A percentile compares a stretch with the other conserved stretches of the same genome.
phyloP scores from a whole-genome alignment of 2,113 vertebrate species.

The Megaptera novaeangliae region DNA sequence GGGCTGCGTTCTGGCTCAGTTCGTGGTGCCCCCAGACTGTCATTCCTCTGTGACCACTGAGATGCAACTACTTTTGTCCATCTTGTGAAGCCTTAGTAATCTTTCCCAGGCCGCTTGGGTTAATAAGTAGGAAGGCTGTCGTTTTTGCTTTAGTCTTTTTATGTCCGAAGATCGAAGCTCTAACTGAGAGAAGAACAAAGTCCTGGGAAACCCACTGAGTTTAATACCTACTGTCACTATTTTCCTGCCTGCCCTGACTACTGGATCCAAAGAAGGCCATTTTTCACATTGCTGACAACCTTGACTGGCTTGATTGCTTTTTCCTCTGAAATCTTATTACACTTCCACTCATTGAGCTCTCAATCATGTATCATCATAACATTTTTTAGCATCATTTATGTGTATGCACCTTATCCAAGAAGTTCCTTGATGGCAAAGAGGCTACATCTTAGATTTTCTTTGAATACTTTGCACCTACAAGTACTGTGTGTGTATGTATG shows the following conservation, averaged over 20 bases:
- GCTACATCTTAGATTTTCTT: not conserved
- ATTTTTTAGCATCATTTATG: not conserved
- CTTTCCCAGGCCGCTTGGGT: not conserved
- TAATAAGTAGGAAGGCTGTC: not conserved
- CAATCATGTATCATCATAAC: not conserved
- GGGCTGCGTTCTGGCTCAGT: not conserved
- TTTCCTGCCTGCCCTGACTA: not conserved
- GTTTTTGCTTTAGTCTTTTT: not conserved
- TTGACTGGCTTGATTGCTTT: not conserved
- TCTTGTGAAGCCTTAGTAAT: not conserved
- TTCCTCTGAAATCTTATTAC: conserved; percentile 17
- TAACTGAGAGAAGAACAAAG: not conserved
- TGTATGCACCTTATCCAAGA: not conserved
- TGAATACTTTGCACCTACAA: not conserved
- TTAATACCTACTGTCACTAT: not conserved
- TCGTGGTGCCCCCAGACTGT: not conserved
- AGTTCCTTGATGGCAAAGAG: not conserved
- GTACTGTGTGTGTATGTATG: not conserved
- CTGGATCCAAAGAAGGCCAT: not conserved
- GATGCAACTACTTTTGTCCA: not conserved
- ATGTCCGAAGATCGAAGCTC: not conserved
- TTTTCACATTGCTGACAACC: not conserved
- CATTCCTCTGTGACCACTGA: not conserved
- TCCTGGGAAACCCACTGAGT: not conserved
- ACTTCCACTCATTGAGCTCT: not conserved